Evolutionary conservation across 2,113 vertebrate species (phyloP).

Genomic region (Loxodonta africana): DNA sequence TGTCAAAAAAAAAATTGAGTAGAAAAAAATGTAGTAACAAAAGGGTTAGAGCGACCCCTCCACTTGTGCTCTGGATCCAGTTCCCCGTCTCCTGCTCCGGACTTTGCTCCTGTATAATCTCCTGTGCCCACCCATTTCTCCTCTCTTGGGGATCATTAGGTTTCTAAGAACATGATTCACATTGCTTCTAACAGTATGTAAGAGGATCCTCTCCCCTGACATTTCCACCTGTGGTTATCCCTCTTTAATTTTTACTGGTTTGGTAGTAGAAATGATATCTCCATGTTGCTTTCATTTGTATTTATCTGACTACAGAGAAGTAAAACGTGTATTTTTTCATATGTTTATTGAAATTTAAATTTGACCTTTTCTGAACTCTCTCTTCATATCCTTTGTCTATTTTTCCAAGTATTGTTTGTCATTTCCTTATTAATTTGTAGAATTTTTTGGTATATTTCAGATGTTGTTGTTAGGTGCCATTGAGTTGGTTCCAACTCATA

Average conservation of each 20-base stretch:
- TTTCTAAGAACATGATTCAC: neutral
- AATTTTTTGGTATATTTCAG: neutral
- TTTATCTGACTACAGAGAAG: slow-evolving; percentile 9
- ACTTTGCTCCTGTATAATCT: neutral
- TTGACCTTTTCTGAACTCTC: slow-evolving; percentile 31
- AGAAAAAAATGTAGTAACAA: too few species aligned
- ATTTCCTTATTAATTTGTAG: slow-evolving; percentile 5
- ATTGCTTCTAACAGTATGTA: neutral
- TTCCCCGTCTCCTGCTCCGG: neutral
- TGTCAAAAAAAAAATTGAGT: too few species aligned
- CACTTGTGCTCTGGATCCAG: neutral
- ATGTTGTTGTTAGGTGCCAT: neutral
- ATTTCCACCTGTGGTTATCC: neutral
- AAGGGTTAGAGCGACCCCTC: neutral
- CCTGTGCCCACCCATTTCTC: neutral
- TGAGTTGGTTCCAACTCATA: too few species aligned
- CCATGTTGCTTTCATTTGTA: neutral
- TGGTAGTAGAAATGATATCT: neutral
- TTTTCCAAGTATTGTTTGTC: neutral
- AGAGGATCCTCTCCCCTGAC: neutral
- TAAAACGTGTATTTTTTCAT: neutral
- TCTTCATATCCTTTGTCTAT: neutral
- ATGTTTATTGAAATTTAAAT: neutral
- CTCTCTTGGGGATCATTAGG: neutral
- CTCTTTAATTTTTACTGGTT: neutral